These are phyloP conservation scores for Eptatretus atami DNA, from an alignment of 2,797 vertebrate genomes.

Conservation along the genomic window DNA sequence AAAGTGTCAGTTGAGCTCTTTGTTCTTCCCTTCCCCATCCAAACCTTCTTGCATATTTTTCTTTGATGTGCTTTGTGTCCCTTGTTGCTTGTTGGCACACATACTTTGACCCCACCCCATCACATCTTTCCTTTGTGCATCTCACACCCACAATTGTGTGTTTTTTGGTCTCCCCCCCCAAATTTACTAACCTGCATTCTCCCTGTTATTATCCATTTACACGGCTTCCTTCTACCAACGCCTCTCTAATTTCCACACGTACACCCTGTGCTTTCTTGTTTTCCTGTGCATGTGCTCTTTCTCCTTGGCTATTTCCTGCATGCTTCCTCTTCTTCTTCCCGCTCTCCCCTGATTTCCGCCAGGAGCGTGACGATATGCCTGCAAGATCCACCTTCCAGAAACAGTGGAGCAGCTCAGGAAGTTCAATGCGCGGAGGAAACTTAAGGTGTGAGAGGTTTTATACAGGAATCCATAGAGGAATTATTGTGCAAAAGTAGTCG, in stretches of 20 bases:
- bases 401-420: conserved; percentile 91
- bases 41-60: no score
- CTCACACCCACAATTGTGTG: no score
- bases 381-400: conserved; percentile 93
- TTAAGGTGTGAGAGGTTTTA: conserved; percentile 33
- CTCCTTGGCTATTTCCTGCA: not conserved
- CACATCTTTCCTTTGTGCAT: no score
- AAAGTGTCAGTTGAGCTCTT: no score
- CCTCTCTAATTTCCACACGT: not conserved
- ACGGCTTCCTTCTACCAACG: not conserved
- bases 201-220: no score
- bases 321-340: no score
- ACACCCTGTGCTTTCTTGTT: not conserved
- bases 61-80: no score
- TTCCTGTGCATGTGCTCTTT: not conserved
- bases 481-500: not conserved
- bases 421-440: conserved; percentile 87
- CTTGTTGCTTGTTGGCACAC: no score
- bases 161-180: no score
- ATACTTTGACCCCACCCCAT: no score
- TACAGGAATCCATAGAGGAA: conserved; percentile 6
- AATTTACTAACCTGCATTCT: no score
- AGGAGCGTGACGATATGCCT: conserved; percentile 91
- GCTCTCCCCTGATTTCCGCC: conserved; percentile 8
- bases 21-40: no score